Conservation (phyloP, 2,888 invertebrate species). For the Troides helena region DNA sequence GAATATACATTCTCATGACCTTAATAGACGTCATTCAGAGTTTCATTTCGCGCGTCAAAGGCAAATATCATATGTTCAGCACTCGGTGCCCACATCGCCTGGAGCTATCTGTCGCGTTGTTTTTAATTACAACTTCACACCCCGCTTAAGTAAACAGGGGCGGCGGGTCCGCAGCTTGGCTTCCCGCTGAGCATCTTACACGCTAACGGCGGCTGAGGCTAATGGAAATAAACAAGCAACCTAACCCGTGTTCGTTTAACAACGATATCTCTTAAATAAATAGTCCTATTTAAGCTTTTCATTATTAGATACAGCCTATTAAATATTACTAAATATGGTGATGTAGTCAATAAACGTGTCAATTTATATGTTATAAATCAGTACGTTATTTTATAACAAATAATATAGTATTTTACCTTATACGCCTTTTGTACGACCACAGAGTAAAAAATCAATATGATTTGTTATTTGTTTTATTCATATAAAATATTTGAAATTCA, state of each 20-base stretch:
- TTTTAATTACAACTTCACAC: conserved; percentile 25
- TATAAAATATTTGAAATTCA: background rate
- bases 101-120: conserved; percentile 14
- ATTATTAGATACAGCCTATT: too few relatives aligned
- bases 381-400: too few relatives aligned
- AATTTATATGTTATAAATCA: too few relatives aligned
- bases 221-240: conserved; percentile 44
- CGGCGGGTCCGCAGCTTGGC: background rate
- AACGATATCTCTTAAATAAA: too few relatives aligned
- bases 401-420: too few relatives aligned
- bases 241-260: conserved; percentile 12
- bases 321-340: too few relatives aligned
- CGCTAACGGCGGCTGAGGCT: conserved; percentile 27
- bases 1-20: background rate
- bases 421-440: background rate
- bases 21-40: conserved; percentile 1
- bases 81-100: background rate
- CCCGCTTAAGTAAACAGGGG: conserved; percentile 17
- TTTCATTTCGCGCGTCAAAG: background rate
- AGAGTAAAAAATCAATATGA: background rate
- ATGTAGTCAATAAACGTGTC: too few relatives aligned
- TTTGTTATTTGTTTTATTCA: conserved; percentile 4
- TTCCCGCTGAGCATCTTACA: too few relatives aligned
- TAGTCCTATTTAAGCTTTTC: too few relatives aligned
- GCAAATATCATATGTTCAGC: too few relatives aligned